Conservation (phyloP, 2,888 invertebrate species). For the Metopia argyrocephala region DNA sequence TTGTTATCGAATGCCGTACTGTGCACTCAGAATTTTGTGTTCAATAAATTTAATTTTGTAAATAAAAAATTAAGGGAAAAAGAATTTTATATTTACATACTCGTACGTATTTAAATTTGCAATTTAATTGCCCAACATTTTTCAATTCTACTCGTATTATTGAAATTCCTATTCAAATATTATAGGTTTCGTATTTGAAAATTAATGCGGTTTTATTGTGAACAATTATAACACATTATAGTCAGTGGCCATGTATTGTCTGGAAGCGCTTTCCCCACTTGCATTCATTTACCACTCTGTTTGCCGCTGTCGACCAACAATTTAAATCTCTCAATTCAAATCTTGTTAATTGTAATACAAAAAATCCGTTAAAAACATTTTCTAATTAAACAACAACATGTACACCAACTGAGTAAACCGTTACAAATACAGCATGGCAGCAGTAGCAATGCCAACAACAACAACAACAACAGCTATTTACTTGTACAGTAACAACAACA, state of each 20-base stretch:
- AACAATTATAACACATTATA: constrained; percentile 31
- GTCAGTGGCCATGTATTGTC: no score
- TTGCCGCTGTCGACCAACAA: constrained; percentile 37
- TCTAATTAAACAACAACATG: constrained; percentile 63
- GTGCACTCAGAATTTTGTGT: no score
- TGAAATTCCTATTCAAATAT: no score
- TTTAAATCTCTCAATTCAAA: constrained; percentile 64
- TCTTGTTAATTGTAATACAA: constrained; percentile 63
- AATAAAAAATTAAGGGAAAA: no score
- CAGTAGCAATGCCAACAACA: constrained; percentile 7
- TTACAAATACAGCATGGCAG: constrained; percentile 42
- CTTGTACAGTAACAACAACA: constrained; percentile 14
- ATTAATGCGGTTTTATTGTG: constrained; percentile 31
- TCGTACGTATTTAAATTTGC: no score
- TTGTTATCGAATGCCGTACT: no score
- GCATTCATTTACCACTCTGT: not conserved
- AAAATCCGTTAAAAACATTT: constrained; percentile 65
- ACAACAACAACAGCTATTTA: constrained; percentile 31
- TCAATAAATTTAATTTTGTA: no score
- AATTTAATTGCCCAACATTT: not conserved
- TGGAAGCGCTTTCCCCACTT: not conserved
- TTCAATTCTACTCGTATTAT: not conserved
- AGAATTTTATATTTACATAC: no score
- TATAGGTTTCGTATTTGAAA: not conserved
- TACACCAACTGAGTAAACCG: constrained; percentile 41